Base-by-base conservation (phyloP, 2,888 invertebrate species). In the Conistra vaccinii region DNA sequence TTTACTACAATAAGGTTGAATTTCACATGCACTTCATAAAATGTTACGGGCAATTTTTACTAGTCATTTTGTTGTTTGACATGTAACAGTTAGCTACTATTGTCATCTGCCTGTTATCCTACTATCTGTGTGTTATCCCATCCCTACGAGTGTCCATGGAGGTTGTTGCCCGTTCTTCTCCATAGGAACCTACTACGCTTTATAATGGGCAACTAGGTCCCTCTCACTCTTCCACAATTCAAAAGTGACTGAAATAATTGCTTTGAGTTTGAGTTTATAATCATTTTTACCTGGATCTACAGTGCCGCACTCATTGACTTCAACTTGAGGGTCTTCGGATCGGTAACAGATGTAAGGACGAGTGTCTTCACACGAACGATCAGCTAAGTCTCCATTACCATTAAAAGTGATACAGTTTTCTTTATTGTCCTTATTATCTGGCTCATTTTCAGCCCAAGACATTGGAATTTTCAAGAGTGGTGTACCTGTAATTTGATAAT, bases 231-330 rank as follows among this genome's bases (percentile, higher is more conserved):
- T 5, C 53, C 26, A 51, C 3, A n/a, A 10, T 51, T 26, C 53
- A 53, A 53, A 0, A 5, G n/a, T n/a, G 53, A 4, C 5, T 53
- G 5, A 53, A n/a, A n/a, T n/a, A 2, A 55, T 17, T 29, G 1
- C 1, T 26, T 26, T 55, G 14, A 26, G 55, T 17, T 26, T 29
- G 17, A 14, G 14, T 55, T 29, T 29, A 20, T 1, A 12, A 23
- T n/a, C 17, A 3, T 2, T 32, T 39, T 35, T 23, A 72, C 53
- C 61, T 48, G 48, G 48, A 58, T 88, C 88, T 6, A 71, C 35
- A 39, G 88, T 88, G 0, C 88, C 88, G 17, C 88, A 88, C 1
- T 57, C 74, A 51, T 78, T 84, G 10, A 69, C 39, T 65, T 7
- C 66, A 2, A 4, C 63, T 26, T 12, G 14, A 51, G 23, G 65